Conservation (phyloP, 2,113 vertebrate species). For the Pelmatolapia mariae region DNA sequence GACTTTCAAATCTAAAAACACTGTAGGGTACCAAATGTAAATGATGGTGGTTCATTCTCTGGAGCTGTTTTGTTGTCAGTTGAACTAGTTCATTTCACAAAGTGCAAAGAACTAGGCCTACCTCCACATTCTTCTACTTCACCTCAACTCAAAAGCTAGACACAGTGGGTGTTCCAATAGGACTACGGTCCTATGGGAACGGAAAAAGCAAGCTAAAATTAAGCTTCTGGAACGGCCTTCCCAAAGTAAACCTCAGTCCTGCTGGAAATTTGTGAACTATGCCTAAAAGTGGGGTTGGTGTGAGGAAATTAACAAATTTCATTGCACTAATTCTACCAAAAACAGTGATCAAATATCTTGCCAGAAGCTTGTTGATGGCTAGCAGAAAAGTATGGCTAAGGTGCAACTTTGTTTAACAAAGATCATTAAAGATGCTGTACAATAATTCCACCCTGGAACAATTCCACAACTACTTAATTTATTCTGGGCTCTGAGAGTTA, state of each 20-base stretch:
- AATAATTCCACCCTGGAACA: background rate
- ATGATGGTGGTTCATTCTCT: background rate
- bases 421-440: background rate
- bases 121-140: background rate
- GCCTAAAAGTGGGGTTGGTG: background rate
- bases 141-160: background rate
- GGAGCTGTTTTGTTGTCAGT: background rate
- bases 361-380: background rate
- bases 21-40: background rate
- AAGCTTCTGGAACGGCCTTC: background rate
- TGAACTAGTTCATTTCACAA: background rate
- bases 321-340: background rate
- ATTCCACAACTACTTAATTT: background rate
- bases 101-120: background rate
- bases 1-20: background rate
- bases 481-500: background rate
- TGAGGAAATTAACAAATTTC: background rate
- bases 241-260: background rate
- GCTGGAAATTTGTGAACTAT: background rate
- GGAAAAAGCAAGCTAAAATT: background rate
- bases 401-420: background rate
- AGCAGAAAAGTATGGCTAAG: background rate
- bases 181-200: background rate
- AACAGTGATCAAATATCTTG: background rate
- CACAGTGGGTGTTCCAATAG: background rate